phyloP scores from a whole-genome alignment of 2,888 invertebrate species.

The Acrobasis consociella region DNA sequence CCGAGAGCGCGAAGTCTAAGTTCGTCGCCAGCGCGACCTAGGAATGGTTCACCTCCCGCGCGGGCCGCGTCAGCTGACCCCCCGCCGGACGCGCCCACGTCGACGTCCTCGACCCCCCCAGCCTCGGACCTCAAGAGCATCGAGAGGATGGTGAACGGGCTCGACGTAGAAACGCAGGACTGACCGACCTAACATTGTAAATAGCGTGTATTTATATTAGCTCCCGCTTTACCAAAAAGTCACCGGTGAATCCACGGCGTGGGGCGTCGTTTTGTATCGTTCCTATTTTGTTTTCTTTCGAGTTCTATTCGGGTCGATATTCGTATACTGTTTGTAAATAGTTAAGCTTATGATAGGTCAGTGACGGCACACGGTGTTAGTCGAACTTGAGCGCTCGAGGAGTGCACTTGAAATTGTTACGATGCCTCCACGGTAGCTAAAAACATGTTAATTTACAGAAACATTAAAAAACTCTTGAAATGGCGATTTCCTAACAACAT shows the following conservation, averaged over 20 bases:
- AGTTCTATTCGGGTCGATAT: constrained; percentile 79
- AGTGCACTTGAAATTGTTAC: constrained; percentile 29
- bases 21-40: constrained; percentile 79
- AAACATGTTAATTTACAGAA: background rate
- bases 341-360: constrained; percentile 72
- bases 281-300: constrained; percentile 81
- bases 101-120: constrained; percentile 80
- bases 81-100: constrained; percentile 81
- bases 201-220: constrained; percentile 78
- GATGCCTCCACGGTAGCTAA: constrained; percentile 36
- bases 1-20: constrained; percentile 87
- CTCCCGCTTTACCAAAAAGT: constrained; percentile 43
- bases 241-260: constrained; percentile 44
- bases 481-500: too few species aligned
- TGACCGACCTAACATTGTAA: constrained; percentile 66
- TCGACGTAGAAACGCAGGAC: constrained; percentile 91
- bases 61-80: constrained; percentile 79
- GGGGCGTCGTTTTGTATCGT: constrained; percentile 77
- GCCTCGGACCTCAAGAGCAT: constrained; percentile 96
- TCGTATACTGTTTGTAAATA: constrained; percentile 79
- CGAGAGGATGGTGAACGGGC: constrained; percentile 98
- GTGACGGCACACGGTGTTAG: constrained; percentile 42
- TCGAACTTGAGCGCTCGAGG: constrained; percentile 29
- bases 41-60: constrained; percentile 67
- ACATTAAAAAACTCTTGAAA: background rate